phyloP scores from a whole-genome alignment of 2,888 invertebrate species.

The Temnothorax rugatulus region DNA sequence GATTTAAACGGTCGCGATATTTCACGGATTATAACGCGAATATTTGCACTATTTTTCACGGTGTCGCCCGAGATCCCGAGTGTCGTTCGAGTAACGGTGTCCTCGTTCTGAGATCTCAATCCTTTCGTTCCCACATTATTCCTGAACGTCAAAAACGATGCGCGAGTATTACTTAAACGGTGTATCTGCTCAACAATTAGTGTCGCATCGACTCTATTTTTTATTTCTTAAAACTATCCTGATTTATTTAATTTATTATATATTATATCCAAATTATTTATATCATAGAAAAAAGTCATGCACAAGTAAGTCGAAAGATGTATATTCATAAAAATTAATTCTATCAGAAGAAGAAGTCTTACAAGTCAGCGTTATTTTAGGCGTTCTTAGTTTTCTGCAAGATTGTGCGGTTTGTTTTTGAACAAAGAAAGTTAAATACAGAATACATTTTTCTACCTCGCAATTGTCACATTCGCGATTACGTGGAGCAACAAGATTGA shows the following conservation, averaged over 20 bases:
- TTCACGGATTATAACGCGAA: constrained; percentile 83
- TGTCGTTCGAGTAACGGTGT: constrained; percentile 58
- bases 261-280: not conserved
- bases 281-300: not conserved
- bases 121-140: constrained; percentile 34
- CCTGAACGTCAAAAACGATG: not conserved
- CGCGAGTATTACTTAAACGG: not conserved
- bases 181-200: not conserved
- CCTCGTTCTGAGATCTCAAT: constrained; percentile 34
- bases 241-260: not conserved
- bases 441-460: not conserved
- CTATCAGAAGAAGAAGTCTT: not conserved
- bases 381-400: not conserved
- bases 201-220: constrained; percentile 1
- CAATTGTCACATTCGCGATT: not conserved
- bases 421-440: not conserved
- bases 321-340: constrained; percentile 4
- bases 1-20: constrained; percentile 84
- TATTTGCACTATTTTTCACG: constrained; percentile 80
- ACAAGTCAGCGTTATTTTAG: not conserved
- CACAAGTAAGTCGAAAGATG: not conserved
- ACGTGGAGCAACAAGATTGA: not conserved
- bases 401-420: not conserved
- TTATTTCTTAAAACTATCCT: not conserved
- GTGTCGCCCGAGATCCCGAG: constrained; percentile 65